Evolutionary conservation across 2,797 vertebrate genomes (phyloP).

Genomic region (Hephaestus fuliginosus): DNA sequence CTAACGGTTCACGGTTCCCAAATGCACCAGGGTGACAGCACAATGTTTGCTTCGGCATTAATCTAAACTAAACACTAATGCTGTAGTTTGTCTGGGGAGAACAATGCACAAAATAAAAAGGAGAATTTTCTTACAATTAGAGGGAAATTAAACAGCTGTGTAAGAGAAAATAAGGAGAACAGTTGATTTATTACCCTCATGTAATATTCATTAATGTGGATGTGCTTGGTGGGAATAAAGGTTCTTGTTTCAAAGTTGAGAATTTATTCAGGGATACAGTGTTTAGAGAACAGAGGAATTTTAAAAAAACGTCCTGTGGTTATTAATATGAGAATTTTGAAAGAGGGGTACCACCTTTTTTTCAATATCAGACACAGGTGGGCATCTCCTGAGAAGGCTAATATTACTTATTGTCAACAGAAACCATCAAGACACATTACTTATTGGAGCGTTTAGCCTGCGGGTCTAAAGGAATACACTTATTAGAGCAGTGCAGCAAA

Average conservation of each 20-base stretch:
- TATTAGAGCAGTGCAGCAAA: constrained; percentile 30
- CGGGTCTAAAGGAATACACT: constrained; percentile 17
- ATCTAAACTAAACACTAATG: constrained; percentile 20
- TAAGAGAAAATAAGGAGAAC: constrained; percentile 24
- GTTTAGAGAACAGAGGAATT: constrained; percentile 5
- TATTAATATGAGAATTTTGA: constrained; percentile 52
- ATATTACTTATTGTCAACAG: constrained; percentile 38
- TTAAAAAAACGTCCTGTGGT: constrained; percentile 39
- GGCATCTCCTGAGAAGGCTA: constrained; percentile 22
- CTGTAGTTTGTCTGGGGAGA: constrained; percentile 9
- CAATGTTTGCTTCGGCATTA: constrained; percentile 24
- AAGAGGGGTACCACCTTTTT: constrained; percentile 12
- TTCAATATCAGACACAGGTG: constrained; percentile 26
- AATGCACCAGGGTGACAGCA: constrained; percentile 10
- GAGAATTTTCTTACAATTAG: constrained; percentile 36
- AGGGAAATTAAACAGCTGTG: constrained; percentile 25
- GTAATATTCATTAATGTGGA: constrained; percentile 57
- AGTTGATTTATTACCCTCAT: constrained; percentile 56
- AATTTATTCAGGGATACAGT: constrained; percentile 46
- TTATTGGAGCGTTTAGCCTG: constrained; percentile 35
- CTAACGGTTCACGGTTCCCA: constrained; percentile 13
- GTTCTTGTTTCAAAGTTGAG: constrained; percentile 38
- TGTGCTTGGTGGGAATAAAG: constrained; percentile 39
- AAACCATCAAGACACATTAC: constrained; percentile 31
- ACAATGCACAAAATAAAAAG: constrained; percentile 26